Evolutionary conservation across 2,797 vertebrate species (phyloP).

Genomic region (Hozukius guyotensis): DNA sequence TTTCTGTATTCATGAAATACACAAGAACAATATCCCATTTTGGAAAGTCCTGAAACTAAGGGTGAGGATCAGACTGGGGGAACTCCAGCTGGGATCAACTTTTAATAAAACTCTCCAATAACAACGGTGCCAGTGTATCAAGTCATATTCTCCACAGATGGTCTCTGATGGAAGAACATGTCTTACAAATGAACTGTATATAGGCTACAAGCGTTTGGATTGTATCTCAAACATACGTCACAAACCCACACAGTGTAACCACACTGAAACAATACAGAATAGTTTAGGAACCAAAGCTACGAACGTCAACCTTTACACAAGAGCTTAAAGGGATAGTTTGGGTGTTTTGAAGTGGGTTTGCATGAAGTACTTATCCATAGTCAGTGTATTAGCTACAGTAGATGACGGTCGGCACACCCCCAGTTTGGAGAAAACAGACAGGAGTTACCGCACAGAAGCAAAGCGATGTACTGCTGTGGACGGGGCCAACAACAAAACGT

Average conservation of each 20-base stretch:
- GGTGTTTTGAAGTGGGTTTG: background rate
- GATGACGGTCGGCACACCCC: background rate
- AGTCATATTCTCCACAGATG: conserved; percentile 8
- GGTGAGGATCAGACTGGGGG: conserved; percentile 45
- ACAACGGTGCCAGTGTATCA: conserved; percentile 12
- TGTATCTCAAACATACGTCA: background rate
- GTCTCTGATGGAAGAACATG: background rate
- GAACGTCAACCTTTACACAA: background rate
- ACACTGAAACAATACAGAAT: background rate
- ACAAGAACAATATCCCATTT: conserved; percentile 43
- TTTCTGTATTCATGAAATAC: conserved; percentile 10
- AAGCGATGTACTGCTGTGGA: background rate
- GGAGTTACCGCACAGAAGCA: background rate
- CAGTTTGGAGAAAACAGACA: background rate
- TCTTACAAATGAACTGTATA: background rate
- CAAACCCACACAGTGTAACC: background rate
- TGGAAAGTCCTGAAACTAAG: conserved; percentile 50
- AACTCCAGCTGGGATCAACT: conserved; percentile 37
- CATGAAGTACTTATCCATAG: background rate
- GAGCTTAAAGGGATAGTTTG: background rate
- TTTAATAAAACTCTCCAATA: conserved; percentile 41
- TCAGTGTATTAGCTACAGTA: background rate
- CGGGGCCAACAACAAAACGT: background rate
- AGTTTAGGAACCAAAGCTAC: background rate
- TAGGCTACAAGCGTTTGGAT: background rate